phyloP scores from a whole-genome alignment of 2,113 vertebrate species.

The Oncorhynchus clarkii region DNA sequence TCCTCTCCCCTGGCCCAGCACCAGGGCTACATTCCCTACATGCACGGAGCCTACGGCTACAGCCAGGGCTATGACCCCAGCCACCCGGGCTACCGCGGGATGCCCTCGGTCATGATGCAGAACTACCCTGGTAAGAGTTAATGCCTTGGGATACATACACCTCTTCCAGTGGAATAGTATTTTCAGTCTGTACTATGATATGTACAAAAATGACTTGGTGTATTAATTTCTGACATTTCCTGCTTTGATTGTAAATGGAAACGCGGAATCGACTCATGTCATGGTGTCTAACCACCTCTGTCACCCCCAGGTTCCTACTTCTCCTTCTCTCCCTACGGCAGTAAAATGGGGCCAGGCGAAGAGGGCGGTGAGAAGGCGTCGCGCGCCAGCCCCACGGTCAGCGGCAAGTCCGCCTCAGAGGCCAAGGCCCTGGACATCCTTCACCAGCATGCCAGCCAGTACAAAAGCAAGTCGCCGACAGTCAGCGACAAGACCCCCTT shows the following conservation, averaged over 20 bases:
- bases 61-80: slow-evolving; percentile 90
- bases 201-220: too few relatives aligned
- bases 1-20: slow-evolving; percentile 88
- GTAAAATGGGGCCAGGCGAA: slow-evolving; percentile 79
- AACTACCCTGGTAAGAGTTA: slow-evolving; percentile 87
- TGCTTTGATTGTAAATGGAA: too few relatives aligned
- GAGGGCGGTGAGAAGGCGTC: slow-evolving; percentile 82
- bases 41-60: slow-evolving; percentile 91
- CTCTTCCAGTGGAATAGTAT: too few relatives aligned
- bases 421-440: slow-evolving; percentile 95
- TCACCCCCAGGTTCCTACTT: slow-evolving; percentile 86
- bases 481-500: slow-evolving; percentile 71
- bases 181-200: too few relatives aligned
- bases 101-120: slow-evolving; percentile 98
- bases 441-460: slow-evolving; percentile 96
- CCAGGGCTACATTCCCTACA: slow-evolving; percentile 95
- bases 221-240: too few relatives aligned
- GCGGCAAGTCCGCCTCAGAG: slow-evolving; percentile 80
- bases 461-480: slow-evolving; percentile 96
- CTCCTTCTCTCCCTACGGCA: slow-evolving; percentile 88
- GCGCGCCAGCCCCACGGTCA: slow-evolving; percentile 78
- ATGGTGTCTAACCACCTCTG: not conserved
- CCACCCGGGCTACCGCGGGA: slow-evolving; percentile 90
- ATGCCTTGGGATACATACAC: too few relatives aligned
- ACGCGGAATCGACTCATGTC: not conserved